Percentiles rank a stretch among this genome's conserved stretches.
Evolutionary conservation across 2,113 vertebrate genomes (phyloP).

Genomic region (Hippoglossus stenolepis): DNA sequence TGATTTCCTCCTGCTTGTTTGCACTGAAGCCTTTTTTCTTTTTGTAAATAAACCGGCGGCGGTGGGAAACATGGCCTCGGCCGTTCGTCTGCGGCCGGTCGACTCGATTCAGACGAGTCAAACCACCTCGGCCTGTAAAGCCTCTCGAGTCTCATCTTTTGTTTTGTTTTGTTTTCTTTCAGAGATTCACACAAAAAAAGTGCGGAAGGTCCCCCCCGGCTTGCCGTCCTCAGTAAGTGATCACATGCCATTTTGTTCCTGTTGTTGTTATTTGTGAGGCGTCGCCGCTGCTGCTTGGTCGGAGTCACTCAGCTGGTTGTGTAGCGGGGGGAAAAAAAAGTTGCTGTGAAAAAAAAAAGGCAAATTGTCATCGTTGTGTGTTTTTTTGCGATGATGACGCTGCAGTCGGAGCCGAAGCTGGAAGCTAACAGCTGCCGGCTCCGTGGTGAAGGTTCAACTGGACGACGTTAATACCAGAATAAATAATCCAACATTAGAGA

Average conservation of each 20-base stretch:
- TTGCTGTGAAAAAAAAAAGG: background rate
- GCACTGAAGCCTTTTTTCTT: conserved; percentile 40
- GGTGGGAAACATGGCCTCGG: conserved; percentile 32
- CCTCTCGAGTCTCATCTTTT: conserved; percentile 26
- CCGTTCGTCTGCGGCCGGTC: conserved; percentile 3
- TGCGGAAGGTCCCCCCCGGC: conserved; percentile 96
- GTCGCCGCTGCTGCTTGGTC: background rate
- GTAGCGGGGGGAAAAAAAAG: background rate
- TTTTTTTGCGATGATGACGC: background rate
- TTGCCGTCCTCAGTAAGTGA: conserved; percentile 97
- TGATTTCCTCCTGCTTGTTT: conserved; percentile 44
- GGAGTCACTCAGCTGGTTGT: conserved; percentile 13
- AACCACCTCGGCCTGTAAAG: conserved; percentile 17
- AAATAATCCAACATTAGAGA: background rate
- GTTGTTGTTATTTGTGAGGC: background rate
- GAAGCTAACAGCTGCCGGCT: conserved; percentile 6
- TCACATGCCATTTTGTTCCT: background rate
- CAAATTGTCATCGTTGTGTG: conserved; percentile 6
- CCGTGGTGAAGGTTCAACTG: background rate
- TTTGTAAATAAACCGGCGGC: conserved; percentile 20
- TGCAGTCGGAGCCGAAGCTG: background rate
- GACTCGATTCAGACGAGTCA: conserved; percentile 46
- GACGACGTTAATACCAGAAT: background rate
- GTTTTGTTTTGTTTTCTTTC: conserved; percentile 72
- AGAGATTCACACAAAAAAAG: conserved; percentile 97